Conservation (phyloP, 2,797 vertebrate genomes). For the Premnoplex brunnescens region DNA sequence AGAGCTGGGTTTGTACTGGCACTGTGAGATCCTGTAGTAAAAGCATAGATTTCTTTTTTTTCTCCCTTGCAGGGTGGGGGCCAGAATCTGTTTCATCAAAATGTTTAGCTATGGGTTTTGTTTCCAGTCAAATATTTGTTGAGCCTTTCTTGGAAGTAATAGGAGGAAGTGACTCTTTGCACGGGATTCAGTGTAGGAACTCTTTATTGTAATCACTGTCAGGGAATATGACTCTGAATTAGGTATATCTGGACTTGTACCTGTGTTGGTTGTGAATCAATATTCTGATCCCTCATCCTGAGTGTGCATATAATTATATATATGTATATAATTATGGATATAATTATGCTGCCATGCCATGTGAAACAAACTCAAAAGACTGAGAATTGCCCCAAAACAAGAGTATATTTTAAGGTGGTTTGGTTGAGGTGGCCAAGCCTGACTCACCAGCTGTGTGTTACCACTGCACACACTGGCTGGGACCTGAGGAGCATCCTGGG, state of each 20-base stretch:
- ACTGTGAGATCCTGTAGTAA: neutral
- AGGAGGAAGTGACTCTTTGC: neutral
- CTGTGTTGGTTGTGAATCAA: neutral
- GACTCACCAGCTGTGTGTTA: neutral
- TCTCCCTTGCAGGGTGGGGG: too few species aligned
- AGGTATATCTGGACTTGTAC: neutral
- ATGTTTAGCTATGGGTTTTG: neutral
- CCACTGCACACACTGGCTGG: fast-evolving
- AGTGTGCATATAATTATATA: neutral
- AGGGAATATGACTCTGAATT: neutral
- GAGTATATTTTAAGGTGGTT: neutral
- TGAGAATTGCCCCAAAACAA: neutral
- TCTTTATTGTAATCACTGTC: neutral
- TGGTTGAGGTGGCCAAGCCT: neutral
- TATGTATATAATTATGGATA: too few species aligned
- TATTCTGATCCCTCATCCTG: neutral
- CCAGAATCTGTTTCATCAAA: neutral
- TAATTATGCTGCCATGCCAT: neutral
- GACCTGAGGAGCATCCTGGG: neutral
- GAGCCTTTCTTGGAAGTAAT: neutral
- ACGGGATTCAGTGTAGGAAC: neutral
- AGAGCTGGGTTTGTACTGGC: neutral
- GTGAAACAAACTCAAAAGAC: neutral
- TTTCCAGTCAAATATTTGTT: neutral
- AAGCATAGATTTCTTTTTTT: neutral